Percentiles rank a stretch among this genome's conserved stretches.
phyloP scores from a whole-genome alignment of 2,113 vertebrate species.

The Nannobrachium achirus region DNA sequence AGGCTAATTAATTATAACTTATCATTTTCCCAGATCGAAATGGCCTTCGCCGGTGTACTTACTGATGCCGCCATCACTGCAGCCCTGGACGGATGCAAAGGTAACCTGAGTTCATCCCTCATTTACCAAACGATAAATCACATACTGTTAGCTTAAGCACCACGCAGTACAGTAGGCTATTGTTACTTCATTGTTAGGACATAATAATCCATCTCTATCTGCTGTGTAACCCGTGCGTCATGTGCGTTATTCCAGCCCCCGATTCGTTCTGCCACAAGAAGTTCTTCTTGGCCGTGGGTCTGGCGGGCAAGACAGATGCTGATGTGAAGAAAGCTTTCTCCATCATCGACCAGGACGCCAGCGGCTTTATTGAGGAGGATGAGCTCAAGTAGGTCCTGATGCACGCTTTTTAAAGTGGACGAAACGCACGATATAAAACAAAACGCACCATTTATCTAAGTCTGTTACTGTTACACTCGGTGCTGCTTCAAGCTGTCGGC shows the following conservation, averaged over 20 bases:
- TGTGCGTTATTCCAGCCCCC: constrained; percentile 62
- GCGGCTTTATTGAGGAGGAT: constrained; percentile 85
- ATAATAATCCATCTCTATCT: too few relatives aligned
- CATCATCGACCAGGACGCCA: constrained; percentile 87
- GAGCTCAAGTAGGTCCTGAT: too few relatives aligned
- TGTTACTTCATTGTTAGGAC: too few relatives aligned
- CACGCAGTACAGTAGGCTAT: too few relatives aligned
- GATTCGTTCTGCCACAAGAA: constrained; percentile 82
- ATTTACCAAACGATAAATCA: background rate
- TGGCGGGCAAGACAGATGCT: constrained; percentile 74
- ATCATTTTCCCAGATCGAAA: constrained; percentile 64
- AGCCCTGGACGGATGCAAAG: constrained; percentile 84
- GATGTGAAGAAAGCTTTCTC: constrained; percentile 82
- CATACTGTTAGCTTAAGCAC: background rate
- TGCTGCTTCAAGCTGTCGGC: too few relatives aligned
- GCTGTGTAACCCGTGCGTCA: too few relatives aligned
- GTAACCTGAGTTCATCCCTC: constrained; percentile 53
- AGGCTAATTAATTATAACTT: too few relatives aligned
- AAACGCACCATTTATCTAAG: too few relatives aligned
- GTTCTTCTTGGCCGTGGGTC: constrained; percentile 82
- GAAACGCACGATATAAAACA: too few relatives aligned
- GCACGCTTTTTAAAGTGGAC: too few relatives aligned
- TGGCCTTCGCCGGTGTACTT: constrained; percentile 79
- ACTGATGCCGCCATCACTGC: constrained; percentile 79
- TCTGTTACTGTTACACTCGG: too few relatives aligned